Evolutionary conservation across 2,888 invertebrate genomes (phyloP).

Genomic region (Agonopterix alstromeriana): DNA sequence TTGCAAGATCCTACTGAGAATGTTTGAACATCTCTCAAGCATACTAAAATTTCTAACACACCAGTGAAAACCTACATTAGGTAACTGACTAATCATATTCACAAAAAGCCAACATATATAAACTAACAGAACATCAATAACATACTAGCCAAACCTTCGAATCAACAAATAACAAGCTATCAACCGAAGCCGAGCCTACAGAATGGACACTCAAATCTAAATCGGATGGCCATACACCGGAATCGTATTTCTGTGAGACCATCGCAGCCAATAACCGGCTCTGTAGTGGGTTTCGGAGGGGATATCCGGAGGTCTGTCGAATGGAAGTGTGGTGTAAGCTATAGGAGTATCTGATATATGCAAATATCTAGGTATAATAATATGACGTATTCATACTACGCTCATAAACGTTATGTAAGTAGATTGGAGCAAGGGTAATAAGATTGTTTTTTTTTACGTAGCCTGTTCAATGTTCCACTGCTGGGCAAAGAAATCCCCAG

Average conservation of each 20-base stretch:
- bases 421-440: no score
- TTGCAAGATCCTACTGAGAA: no score
- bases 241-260: slow-evolving; percentile 50
- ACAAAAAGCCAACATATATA: background rate
- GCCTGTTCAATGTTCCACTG: no score
- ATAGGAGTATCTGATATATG: slow-evolving; percentile 1
- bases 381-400: background rate
- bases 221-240: slow-evolving; percentile 41
- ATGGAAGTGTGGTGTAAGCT: slow-evolving; percentile 7
- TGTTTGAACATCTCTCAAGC: no score
- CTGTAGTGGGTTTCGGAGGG: slow-evolving; percentile 39
- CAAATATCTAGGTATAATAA: background rate
- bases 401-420: no score
- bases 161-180: background rate
- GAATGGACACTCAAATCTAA: slow-evolving; percentile 50
- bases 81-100: no score
- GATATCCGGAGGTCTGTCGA: slow-evolving; percentile 29
- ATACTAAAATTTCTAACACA: no score
- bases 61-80: no score
- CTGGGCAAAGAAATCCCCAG: no score
- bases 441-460: no score
- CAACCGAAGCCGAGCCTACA: slow-evolving; percentile 24
- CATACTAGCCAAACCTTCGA: background rate
- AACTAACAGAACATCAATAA: background rate
- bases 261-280: slow-evolving; percentile 46